Evolutionary conservation across 2,797 vertebrate genomes (phyloP).

Genomic region (Fistularia tabacaria): DNA sequence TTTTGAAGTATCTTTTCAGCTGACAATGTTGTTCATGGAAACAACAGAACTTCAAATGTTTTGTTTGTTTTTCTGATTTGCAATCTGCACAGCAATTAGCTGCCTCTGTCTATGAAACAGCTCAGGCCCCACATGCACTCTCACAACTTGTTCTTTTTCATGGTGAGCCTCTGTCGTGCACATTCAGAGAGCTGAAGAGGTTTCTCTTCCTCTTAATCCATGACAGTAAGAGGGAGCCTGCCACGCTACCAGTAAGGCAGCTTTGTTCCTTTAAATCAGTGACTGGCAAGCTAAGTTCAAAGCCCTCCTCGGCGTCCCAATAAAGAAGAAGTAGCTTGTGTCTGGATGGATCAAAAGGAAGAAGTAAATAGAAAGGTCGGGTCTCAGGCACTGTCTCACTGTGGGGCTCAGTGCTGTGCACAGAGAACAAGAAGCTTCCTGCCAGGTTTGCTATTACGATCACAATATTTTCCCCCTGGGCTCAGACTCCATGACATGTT

Average conservation of each 20-base stretch:
- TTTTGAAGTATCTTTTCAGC: too few species aligned
- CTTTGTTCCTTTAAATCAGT: conserved; percentile 59
- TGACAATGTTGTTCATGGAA: conserved; percentile 11
- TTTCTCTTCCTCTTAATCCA: conserved; percentile 52
- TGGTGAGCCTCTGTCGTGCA: conserved; percentile 26
- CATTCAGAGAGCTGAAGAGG: conserved; percentile 34
- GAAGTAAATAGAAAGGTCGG: conserved; percentile 67
- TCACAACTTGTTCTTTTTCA: conserved; percentile 22
- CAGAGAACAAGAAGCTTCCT: conserved; percentile 43
- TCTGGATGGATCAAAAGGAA: conserved; percentile 72
- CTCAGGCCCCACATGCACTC: conserved; percentile 11
- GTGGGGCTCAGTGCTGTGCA: conserved; percentile 23
- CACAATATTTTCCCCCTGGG: conserved; percentile 25
- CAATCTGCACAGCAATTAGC: conserved; percentile 46
- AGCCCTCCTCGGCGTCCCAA: conserved; percentile 64
- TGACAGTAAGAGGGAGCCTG: conserved; percentile 44
- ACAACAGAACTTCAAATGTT: conserved; percentile 18
- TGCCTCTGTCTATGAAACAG: conserved; percentile 12
- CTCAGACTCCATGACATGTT: conserved; percentile 22
- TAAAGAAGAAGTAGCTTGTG: conserved; percentile 61
- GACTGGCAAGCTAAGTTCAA: conserved; percentile 70
- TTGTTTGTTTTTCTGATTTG: conserved; percentile 9
- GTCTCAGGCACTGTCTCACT: conserved; percentile 45
- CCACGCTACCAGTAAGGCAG: conserved; percentile 41
- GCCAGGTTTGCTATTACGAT: conserved; percentile 49